Percentiles rank a stretch among this genome's conserved stretches.
phyloP scores from a whole-genome alignment of 2,888 invertebrate species.

The Ophion obscuratus region DNA sequence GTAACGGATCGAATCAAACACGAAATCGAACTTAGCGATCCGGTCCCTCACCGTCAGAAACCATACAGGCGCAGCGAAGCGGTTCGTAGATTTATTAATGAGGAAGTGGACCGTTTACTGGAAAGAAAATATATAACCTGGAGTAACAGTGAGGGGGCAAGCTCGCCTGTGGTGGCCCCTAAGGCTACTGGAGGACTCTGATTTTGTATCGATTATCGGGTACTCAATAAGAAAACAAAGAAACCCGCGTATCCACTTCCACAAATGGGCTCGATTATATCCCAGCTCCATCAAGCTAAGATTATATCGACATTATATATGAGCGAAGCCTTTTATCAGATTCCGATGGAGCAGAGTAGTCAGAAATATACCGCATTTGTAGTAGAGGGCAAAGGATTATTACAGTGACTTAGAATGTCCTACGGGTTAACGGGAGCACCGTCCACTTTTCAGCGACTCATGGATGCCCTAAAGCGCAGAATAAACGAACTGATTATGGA shows the following conservation, averaged over 20 bases:
- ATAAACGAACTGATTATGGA: conserved; percentile 43
- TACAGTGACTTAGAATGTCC: conserved; percentile 65
- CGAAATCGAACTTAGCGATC: conserved; percentile 56
- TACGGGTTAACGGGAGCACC: conserved; percentile 64
- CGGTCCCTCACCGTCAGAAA: conserved; percentile 55
- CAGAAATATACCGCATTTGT: conserved; percentile 63
- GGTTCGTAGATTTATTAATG: conserved; percentile 48
- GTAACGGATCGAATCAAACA: conserved; percentile 57
- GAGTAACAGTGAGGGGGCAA: conserved; percentile 62
- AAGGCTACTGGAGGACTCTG: conserved; percentile 47
- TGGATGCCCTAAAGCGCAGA: conserved; percentile 47
- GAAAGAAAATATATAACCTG: conserved; percentile 50
- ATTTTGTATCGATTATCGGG: conserved; percentile 59
- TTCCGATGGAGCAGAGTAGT: conserved; percentile 55
- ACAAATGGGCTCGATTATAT: conserved; percentile 62
- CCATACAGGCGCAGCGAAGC: conserved; percentile 54
- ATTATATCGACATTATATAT: conserved; percentile 67
- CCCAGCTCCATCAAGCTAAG: conserved; percentile 50
- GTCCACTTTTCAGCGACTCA: conserved; percentile 62
- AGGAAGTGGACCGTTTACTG: conserved; percentile 51
- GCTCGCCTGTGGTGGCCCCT: conserved; percentile 56
- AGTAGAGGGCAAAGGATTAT: conserved; percentile 60
- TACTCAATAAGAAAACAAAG: conserved; percentile 51
- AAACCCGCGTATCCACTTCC: conserved; percentile 60
- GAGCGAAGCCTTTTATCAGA: conserved; percentile 67